Base-by-base conservation (phyloP, 2,888 invertebrate genomes). In the Bombyx huttoni region DNA sequence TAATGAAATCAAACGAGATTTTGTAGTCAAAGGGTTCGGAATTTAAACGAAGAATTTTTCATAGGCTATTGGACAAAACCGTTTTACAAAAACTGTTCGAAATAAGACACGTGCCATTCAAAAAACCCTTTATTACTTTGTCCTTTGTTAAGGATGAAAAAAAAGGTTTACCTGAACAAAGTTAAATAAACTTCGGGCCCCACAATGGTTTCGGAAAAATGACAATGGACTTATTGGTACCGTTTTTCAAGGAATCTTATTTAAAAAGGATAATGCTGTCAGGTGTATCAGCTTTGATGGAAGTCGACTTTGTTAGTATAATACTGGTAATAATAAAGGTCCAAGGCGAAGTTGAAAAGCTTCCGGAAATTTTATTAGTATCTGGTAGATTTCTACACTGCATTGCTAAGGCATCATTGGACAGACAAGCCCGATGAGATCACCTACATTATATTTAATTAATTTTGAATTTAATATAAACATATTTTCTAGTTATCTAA, bases 91-190 rank as follows among this genome's bases (percentile, higher is more conserved):
- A 24, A 24, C 24, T 24, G 24, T 2, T 5, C 24, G 40, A 40
- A 8, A 8, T 40, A 8, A 40, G 12, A 10, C 12, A 8, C 40
- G 40, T 40, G 40, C 9, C 40, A 40, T 8, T 40, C 40, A 40
- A 40, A 47, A 47, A 40, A 48, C 40, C 35, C 34, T 51, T 51
- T 51, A 51, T 51, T 51, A 47, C 13, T 50, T 46, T 46, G n/a
- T 35, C n/a, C n/a, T 47, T 40, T 35, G 13, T 9, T 34, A 47
- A 47, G 13, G 47, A 35, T 6, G 33, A 48, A 33, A 13, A 48
- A 48, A 48, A 48, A 34, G 24, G 12, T 48, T 48, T 48, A 33
- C 13, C 12, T 48, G 24, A 14, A 48, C 33, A 48, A 48, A 48
- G 51, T 51, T 51, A 51, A 51, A 48, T 49, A 48, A 48, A 46